These are phyloP conservation scores for Ascidia mentula DNA, from an alignment of 23 tunicate genomes.

Conservation along the genomic window DNA sequence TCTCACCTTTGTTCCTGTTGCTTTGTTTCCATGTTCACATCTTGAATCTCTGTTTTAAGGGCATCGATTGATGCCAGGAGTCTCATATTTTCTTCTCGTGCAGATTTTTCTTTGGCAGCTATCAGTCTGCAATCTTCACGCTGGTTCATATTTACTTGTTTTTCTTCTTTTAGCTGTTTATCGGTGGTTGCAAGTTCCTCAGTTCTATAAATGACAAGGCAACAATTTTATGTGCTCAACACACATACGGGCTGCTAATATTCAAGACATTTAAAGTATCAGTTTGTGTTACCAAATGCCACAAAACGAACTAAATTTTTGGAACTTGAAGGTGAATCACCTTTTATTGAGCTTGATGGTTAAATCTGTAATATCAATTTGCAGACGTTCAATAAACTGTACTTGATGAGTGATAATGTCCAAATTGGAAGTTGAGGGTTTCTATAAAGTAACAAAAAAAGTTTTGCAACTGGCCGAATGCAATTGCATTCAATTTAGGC, in stretches of 20 bases:
- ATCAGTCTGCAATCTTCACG: not conserved
- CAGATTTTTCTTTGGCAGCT: not conserved
- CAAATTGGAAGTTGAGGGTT: constrained; percentile 12
- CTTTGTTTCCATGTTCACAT: not conserved
- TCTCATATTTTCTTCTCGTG: not conserved
- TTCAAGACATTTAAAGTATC: not conserved
- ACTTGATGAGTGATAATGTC: constrained; percentile 72
- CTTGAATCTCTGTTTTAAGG: not conserved
- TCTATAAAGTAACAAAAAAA: too few species aligned
- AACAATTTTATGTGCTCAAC: not conserved
- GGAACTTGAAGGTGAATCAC: not conserved
- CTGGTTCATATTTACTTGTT: not conserved
- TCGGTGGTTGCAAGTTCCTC: not conserved
- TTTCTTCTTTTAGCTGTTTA: not conserved
- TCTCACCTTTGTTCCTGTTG: not conserved
- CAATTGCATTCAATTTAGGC: too few species aligned
- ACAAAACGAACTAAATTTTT: not conserved
- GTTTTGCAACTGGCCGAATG: too few species aligned
- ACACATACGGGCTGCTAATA: not conserved
- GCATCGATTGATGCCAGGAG: not conserved
- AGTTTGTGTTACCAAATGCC: not conserved
- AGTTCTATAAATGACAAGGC: constrained; percentile 10
- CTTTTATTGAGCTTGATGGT: constrained; percentile 10
- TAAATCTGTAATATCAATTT: constrained; percentile 37
- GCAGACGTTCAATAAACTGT: constrained; percentile 65